Evolutionary conservation across 2,113 vertebrate species (phyloP).

Genomic region (Morone chrysops): DNA sequence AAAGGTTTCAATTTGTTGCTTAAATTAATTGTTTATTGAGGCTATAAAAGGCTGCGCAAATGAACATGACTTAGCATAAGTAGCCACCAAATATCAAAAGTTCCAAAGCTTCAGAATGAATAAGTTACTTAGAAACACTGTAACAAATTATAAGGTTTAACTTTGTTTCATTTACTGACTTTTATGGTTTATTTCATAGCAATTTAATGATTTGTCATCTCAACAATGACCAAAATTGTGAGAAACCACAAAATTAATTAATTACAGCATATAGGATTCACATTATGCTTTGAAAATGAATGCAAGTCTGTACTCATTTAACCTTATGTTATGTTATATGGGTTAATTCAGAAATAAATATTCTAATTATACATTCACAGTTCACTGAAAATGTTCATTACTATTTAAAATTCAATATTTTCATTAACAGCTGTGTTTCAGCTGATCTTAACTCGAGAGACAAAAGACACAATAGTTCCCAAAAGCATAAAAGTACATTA

Average conservation of each 20-base stretch:
- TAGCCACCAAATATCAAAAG: not conserved
- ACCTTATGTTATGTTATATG: not conserved
- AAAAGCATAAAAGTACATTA: slow-evolving; percentile 4
- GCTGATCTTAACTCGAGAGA: not conserved
- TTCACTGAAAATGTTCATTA: slow-evolving; percentile 11
- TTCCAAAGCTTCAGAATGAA: not conserved
- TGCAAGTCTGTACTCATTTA: not conserved
- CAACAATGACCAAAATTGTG: slow-evolving; percentile 1
- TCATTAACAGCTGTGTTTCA: slow-evolving; percentile 10
- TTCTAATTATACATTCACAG: not conserved
- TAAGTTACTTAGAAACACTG: not conserved
- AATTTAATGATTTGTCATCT: not conserved
- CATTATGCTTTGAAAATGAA: slow-evolving; percentile 17
- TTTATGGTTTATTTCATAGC: not conserved
- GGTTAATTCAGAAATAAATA: slow-evolving; percentile 10
- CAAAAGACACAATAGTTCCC: not conserved
- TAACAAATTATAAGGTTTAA: not conserved
- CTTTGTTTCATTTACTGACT: not conserved
- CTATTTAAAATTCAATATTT: not conserved
- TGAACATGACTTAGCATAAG: not conserved
- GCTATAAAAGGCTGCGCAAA: not conserved
- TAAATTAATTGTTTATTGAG: not conserved
- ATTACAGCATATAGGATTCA: not conserved
- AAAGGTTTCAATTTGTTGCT: not conserved
- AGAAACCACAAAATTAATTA: slow-evolving; percentile 24